Evolutionary conservation across 2,113 vertebrate species (phyloP).

Genomic region (Caloenas nicobarica): DNA sequence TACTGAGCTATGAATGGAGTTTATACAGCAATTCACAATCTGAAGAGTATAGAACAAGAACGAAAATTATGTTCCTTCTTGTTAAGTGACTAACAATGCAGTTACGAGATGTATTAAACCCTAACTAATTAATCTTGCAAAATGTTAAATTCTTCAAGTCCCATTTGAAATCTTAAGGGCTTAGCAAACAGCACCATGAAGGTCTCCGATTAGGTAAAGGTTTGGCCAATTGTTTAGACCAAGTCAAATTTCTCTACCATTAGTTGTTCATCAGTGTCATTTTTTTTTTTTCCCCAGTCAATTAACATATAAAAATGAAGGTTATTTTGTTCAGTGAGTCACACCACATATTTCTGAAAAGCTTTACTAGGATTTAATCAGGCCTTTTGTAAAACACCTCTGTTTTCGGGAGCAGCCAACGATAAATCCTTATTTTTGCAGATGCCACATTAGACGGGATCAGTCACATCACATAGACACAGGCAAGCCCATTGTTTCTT

Average conservation of each 20-base stretch:
- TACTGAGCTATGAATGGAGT: not conserved
- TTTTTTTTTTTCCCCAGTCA: not conserved
- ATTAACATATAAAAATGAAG: not conserved
- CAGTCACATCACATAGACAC: not conserved
- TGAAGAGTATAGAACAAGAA: not conserved
- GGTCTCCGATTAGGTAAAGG: not conserved
- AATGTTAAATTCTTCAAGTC: not conserved
- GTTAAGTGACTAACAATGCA: not conserved
- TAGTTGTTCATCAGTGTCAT: not conserved
- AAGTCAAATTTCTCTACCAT: not conserved
- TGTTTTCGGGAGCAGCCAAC: not conserved
- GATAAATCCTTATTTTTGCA: not conserved
- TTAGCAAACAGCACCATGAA: not conserved
- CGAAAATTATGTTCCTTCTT: not conserved
- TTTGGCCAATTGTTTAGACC: not conserved
- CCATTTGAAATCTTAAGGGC: not conserved
- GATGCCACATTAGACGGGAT: not conserved
- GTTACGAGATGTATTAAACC: not conserved
- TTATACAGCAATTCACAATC: not conserved
- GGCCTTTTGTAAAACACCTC: not conserved
- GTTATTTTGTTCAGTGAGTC: not conserved
- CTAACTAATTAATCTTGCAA: not conserved
- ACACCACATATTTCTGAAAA: not conserved
- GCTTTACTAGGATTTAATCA: not conserved
- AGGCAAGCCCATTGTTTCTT: not conserved